A percentile compares a stretch with the other conserved stretches of the same genome.
Evolutionary conservation across 2,113 vertebrate genomes (phyloP).

Genomic region (Rhinichthys klamathensis): DNA sequence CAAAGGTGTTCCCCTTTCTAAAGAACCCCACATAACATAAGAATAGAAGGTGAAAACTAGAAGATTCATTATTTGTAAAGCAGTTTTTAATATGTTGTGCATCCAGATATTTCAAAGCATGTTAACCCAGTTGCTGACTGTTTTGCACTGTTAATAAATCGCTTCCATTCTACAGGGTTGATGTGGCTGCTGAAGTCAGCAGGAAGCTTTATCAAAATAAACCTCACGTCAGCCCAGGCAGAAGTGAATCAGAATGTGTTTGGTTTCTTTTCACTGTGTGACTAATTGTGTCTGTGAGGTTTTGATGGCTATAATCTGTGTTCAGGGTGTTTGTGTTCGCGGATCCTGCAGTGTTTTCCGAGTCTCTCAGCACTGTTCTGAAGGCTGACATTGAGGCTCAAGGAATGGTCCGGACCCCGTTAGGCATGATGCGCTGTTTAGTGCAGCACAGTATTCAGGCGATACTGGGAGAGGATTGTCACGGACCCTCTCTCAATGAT

Average conservation of each 20-base stretch:
- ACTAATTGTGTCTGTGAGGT: constrained; percentile 33
- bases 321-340: constrained; percentile 89
- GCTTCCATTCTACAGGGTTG: background rate
- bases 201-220: background rate
- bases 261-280: background rate
- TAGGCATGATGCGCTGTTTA: constrained; percentile 79
- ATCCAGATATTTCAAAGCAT: background rate
- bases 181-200: background rate
- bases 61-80: background rate
- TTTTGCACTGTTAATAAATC: background rate
- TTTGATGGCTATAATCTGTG: constrained; percentile 40
- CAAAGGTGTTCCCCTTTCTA: background rate
- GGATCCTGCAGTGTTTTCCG: constrained; percentile 84
- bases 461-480: constrained; percentile 76
- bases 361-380: constrained; percentile 77
- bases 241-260: background rate
- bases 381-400: constrained; percentile 75
- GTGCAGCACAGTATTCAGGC: constrained; percentile 85
- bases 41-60: background rate
- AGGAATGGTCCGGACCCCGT: constrained; percentile 58
- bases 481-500: constrained; percentile 64
- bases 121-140: background rate
- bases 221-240: background rate
- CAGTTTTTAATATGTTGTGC: background rate
- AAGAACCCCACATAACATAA: background rate